A percentile compares a stretch with the other conserved stretches of the same genome.
phyloP scores from a whole-genome alignment of 2,888 invertebrate species.

The Drosophila subquinaria region DNA sequence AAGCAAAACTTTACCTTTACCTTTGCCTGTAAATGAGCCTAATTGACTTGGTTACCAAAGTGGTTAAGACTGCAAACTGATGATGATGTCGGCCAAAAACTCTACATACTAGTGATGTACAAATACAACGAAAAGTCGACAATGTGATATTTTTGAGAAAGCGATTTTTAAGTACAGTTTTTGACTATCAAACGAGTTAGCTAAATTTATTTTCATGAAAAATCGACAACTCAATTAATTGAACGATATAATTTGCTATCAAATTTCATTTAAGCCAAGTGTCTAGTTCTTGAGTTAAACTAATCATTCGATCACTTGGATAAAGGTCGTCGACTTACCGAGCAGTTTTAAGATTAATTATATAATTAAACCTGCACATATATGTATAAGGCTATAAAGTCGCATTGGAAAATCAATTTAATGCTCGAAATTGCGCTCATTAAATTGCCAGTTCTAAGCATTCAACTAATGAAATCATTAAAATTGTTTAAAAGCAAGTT shows the following conservation, averaged over 20 bases:
- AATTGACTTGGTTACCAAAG: conserved; percentile 63
- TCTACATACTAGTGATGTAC: background rate
- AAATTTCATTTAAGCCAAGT: background rate
- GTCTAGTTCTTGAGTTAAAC: background rate
- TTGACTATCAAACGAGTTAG: too few species aligned
- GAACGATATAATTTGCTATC: too few species aligned
- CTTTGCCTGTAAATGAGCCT: conserved; percentile 60
- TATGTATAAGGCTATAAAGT: background rate
- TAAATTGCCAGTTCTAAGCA: conserved; percentile 51
- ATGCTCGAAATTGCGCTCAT: conserved; percentile 43
- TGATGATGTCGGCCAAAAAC: conserved; percentile 5
- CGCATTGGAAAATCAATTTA: conserved; percentile 61
- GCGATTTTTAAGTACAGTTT: too few species aligned
- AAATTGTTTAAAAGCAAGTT: conserved; percentile 69
- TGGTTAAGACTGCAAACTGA: conserved; percentile 39
- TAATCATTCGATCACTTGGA: background rate
- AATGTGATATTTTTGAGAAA: too few species aligned
- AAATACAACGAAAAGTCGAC: too few species aligned
- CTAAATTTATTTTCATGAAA: too few species aligned
- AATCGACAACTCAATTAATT: too few species aligned
- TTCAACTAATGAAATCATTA: conserved; percentile 77
- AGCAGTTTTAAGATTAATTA: background rate
- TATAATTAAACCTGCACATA: background rate
- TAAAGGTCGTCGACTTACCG: background rate
- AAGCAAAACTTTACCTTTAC: conserved; percentile 47